These are phyloP conservation scores for Deroplatys truncata DNA, from an alignment of 2,888 invertebrate genomes.

Conservation along the genomic window DNA sequence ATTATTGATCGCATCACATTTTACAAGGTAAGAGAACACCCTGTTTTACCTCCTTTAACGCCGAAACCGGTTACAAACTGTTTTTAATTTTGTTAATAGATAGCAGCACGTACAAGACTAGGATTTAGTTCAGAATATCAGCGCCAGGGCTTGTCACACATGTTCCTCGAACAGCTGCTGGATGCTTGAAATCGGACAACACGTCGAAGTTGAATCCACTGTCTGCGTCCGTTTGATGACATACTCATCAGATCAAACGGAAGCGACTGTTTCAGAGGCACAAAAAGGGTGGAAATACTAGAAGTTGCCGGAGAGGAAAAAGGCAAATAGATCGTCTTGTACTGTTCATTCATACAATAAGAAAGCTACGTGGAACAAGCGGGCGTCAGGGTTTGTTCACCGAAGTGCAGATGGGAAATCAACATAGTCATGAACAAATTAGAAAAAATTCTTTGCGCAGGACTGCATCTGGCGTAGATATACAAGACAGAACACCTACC, in stretches of 20 bases:
- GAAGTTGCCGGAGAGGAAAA: not conserved
- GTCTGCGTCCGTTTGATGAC: not conserved
- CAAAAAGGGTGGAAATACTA: not conserved
- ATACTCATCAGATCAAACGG: not conserved
- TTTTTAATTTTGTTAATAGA: not conserved
- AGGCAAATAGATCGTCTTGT: not conserved
- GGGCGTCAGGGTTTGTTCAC: not conserved
- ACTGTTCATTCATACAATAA: not conserved
- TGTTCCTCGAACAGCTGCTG: not conserved
- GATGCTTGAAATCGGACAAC: not conserved
- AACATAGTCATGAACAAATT: constrained; percentile 36
- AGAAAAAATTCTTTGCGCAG: constrained; percentile 5
- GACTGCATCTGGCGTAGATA: not conserved
- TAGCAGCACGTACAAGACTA: not conserved
- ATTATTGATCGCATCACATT: not conserved
- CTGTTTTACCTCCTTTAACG: not conserved
- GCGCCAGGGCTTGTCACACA: not conserved
- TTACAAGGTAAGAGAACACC: not conserved
- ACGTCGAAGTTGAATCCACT: not conserved
- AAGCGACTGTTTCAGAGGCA: not conserved
- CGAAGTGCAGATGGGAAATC: constrained; percentile 16
- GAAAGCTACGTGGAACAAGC: not conserved
- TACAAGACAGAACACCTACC: constrained; percentile 40
- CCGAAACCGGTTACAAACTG: not conserved
- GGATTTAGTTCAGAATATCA: not conserved